A percentile compares a stretch with the other conserved stretches of the same genome.
phyloP scores from a whole-genome alignment of 2,797 vertebrate species.

The Muscicapa striata region DNA sequence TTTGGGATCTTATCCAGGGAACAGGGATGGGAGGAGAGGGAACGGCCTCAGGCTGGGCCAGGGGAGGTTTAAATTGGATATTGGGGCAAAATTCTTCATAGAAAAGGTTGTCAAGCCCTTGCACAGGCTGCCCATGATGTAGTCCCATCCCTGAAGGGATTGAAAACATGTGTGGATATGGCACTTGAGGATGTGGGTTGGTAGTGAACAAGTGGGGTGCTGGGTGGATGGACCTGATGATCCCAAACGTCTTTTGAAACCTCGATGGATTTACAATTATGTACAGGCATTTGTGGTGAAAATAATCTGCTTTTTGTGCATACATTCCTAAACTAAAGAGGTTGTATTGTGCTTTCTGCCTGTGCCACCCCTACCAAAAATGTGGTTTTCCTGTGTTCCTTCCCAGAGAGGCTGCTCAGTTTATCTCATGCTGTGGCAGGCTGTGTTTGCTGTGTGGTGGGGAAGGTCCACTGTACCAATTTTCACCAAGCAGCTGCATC shows the following conservation, averaged over 20 bases:
- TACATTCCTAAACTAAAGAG: background rate
- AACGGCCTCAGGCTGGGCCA: rapidly evolving
- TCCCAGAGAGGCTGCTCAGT: background rate
- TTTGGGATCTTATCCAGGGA: background rate
- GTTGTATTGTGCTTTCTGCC: background rate
- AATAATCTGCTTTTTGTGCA: background rate
- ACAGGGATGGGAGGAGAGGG: rapidly evolving
- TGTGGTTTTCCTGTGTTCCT: rapidly evolving
- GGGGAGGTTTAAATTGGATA: background rate
- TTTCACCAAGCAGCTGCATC: background rate
- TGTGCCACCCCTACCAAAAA: background rate
- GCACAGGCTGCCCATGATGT: rapidly evolving
- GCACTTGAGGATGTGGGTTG: too few relatives aligned
- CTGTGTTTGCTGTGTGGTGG: background rate
- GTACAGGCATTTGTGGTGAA: rapidly evolving
- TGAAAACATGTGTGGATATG: background rate
- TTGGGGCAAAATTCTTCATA: background rate
- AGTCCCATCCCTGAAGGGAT: too few relatives aligned
- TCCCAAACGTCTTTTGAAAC: background rate
- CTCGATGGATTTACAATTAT: background rate
- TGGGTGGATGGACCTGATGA: background rate
- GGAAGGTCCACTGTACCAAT: background rate
- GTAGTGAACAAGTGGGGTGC: background rate
- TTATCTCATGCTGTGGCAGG: background rate
- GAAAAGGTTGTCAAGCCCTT: background rate